Percentiles rank a stretch among this genome's conserved stretches.
These are phyloP conservation scores for Ardeotis arabs DNA, from an alignment of 2,113 vertebrate species.

Conservation along the genomic window DNA sequence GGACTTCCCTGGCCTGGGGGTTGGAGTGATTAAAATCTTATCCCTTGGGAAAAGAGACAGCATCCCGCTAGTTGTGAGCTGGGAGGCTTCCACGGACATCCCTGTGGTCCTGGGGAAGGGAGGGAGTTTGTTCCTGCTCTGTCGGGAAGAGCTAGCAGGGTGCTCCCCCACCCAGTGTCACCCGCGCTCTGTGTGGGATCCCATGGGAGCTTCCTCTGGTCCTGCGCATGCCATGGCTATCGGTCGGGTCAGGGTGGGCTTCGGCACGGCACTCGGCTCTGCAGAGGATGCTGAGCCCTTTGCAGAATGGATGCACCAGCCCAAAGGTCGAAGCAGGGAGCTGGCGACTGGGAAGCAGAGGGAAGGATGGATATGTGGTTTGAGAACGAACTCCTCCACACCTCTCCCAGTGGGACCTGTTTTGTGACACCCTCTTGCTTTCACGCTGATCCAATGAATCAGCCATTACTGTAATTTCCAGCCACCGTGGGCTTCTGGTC, in stretches of 20 bases:
- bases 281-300: neutral
- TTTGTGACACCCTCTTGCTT: neutral
- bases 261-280: rapidly evolving
- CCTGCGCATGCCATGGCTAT: neutral
- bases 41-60: neutral
- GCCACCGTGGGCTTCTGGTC: neutral
- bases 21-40: neutral
- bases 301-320: neutral
- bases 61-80: neutral
- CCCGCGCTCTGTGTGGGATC: rapidly evolving
- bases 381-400: neutral
- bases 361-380: neutral
- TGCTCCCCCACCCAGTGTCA: neutral
- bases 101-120: neutral
- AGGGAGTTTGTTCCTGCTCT: neutral
- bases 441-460: neutral
- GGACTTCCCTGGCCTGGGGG: neutral
- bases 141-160: neutral
- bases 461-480: neutral
- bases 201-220: neutral
- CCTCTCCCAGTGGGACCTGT: neutral
- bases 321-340: neutral
- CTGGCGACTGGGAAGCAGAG: rapidly evolving
- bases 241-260: neutral
- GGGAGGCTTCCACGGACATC: neutral